Evolutionary conservation across 2,888 invertebrate genomes (phyloP).

Genomic region (Pachliopta kotzebuea): DNA sequence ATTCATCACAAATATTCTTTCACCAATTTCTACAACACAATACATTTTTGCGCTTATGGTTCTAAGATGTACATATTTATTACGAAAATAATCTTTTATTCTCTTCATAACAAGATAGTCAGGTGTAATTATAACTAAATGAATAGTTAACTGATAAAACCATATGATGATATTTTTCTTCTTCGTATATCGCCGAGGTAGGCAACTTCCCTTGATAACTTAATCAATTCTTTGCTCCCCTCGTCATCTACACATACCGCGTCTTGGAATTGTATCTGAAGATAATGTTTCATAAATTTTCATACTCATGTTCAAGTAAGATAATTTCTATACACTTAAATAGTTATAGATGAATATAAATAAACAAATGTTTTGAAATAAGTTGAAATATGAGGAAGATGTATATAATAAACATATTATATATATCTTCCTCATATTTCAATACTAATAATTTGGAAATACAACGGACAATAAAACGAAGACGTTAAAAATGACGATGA

Average conservation of each 20-base stretch:
- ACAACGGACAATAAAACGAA: too few relatives aligned
- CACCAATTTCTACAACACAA: neutral
- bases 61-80: conserved; percentile 31
- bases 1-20: neutral
- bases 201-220: conserved; percentile 62
- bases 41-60: conserved; percentile 5
- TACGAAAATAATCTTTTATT: too few relatives aligned
- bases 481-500: too few relatives aligned
- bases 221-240: conserved; percentile 74
- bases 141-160: conserved; percentile 69
- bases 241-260: conserved; percentile 50
- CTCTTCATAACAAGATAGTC: conserved; percentile 37
- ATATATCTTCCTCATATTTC: too few relatives aligned
- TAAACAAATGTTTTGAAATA: too few relatives aligned
- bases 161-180: conserved; percentile 54
- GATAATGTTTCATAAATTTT: conserved; percentile 24
- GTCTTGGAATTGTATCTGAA: conserved; percentile 15
- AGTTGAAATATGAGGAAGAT: too few relatives aligned
- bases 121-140: conserved; percentile 71
- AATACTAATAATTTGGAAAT: too few relatives aligned
- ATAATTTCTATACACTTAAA: neutral
- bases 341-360: neutral
- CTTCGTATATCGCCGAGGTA: conserved; percentile 60
- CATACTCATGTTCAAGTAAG: conserved; percentile 9
- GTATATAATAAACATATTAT: too few relatives aligned